Base-by-base conservation (phyloP, 1,140 invertebrate genomes). In the Latrodectus geometricus region DNA sequence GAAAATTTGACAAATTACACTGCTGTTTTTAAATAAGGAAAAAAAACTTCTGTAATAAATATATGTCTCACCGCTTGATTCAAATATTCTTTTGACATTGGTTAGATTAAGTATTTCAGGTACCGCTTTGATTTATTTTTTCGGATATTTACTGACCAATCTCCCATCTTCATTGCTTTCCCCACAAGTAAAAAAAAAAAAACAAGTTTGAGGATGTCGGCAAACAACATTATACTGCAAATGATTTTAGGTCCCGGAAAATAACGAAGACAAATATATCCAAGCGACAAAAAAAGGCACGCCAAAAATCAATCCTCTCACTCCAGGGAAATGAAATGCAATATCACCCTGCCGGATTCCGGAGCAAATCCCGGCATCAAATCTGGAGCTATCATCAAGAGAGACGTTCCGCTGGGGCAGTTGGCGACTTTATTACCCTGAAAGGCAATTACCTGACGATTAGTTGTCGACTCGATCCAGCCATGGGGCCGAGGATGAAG, bases 401-500 rank as follows among this genome's bases (percentile, higher is more conserved):
- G 68, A 21, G 68, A n/a, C 21, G 20, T 21, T n/a, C n/a, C 68
- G 20, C 2, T 21, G 50, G 50, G 78, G 50, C 35, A 80, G 35
- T 52, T 54, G 50, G 66, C 20, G 78, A 80, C 78, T 80, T 80
- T 80, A 80, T 80, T 80, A 80, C 78, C 48, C 49, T 68, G 68
- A 69, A 70, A 69, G 61, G 49, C 78, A 80, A 80, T 80, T 80
- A 80, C 78, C 78, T 80, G 78, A 35, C 61, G 77, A 80, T 80
- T 80, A 80, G 78, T 69, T 69, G 14, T n/a, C 78, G 23, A 15
- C 21, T 48, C 76, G 20, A 23, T 15, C 48, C 35, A 21, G 66
- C 56, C 8, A 50, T 48, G 66, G 78, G 66, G 52, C n/a, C n/a
- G 8, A 52, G 48, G 17, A 73, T 17, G 48, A 49, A 48, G 70